Base-by-base conservation (phyloP, 2,797 vertebrate genomes). In the Tolypeutes matacus region DNA sequence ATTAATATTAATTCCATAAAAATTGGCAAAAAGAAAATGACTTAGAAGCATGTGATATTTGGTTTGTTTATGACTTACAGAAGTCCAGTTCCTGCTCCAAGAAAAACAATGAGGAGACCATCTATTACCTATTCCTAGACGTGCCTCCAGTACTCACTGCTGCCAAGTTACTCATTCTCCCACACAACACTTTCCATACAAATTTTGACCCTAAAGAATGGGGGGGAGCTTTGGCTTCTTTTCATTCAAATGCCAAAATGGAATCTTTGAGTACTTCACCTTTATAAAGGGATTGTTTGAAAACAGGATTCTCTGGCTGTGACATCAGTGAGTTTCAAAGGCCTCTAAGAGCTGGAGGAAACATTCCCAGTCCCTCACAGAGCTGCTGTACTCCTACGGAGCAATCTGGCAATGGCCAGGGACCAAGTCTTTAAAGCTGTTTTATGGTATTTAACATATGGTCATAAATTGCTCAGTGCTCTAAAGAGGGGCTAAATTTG, bases 241-340 rank as follows among this genome's bases (percentile, higher is more conserved):
- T 80, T 64, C 80, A 92, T 64, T 62, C 95, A 97, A 97, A 97
- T 97, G 95, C 95, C 94, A 95, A 95, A 96, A 93, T 84, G 93
- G 92, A 97, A 97, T 95, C 81, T 96, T 97, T 96, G 84, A 83
- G 95, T 95, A 94, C 88, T 92, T 97, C 96, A 97, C 97, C 96
- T 97, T 96, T 97, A 80, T 90, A 95, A 97, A 94, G 70, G 86
- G 95, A 97, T 93, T 97, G 95, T 94, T 96, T 97, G 93, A 97
- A 97, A 97, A 96, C 86, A 97, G 96, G 89, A 95, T 75, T 94
- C 73, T 92, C 76, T 95, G 89, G 75, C 89, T 95, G 94, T 96
- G 96, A 97, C 96, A 94, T 76, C 84, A 96, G 86, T 85, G 88
- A 84, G 92, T 73, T 95, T 51, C 91, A 87, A 93, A 2, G 65